phyloP scores from a whole-genome alignment of 1,140 invertebrate genomes.

The Ctenoplectra terminalis region DNA sequence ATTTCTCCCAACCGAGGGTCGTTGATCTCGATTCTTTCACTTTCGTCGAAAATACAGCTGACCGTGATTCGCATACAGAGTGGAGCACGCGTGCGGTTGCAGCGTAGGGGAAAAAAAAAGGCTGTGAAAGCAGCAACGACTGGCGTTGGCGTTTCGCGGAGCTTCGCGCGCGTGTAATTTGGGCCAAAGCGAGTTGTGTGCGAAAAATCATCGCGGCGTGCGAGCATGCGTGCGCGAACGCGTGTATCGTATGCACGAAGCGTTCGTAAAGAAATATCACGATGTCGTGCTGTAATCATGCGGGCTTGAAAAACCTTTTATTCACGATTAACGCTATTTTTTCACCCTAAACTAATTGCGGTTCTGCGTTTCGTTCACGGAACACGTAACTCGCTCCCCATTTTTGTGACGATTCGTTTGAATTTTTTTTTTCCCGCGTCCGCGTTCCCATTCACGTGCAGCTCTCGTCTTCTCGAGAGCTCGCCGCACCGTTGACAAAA shows the following conservation, averaged over 20 bases:
- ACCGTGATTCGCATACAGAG: slow-evolving; percentile 28
- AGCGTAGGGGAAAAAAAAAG: slow-evolving; percentile 3
- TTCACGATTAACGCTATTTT: slow-evolving; percentile 14
- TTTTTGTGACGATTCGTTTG: not conserved
- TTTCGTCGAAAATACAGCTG: slow-evolving; percentile 61
- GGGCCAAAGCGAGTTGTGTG: slow-evolving; percentile 7
- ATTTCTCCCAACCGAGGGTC: slow-evolving; percentile 53
- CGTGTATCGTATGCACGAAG: slow-evolving; percentile 48
- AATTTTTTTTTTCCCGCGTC: not conserved
- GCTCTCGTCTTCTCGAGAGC: not conserved
- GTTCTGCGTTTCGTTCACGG: not conserved
- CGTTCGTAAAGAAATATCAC: slow-evolving; percentile 42
- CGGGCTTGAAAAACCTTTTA: slow-evolving; percentile 44
- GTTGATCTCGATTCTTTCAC: slow-evolving; percentile 49
- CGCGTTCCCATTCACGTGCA: not conserved
- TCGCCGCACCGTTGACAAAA: not conserved
- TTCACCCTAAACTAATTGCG: slow-evolving; percentile 25
- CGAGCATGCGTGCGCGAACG: not conserved
- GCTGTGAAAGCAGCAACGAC: slow-evolving; percentile 26
- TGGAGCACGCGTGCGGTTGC: slow-evolving; percentile 7
- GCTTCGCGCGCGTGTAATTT: slow-evolving; percentile 3
- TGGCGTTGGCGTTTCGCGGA: slow-evolving; percentile 27
- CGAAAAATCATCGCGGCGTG: slow-evolving; percentile 57
- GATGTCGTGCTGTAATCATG: slow-evolving; percentile 41
- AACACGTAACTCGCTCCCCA: not conserved